phyloP scores from a whole-genome alignment of 2,888 invertebrate genomes.

The Portevinia maculata region DNA sequence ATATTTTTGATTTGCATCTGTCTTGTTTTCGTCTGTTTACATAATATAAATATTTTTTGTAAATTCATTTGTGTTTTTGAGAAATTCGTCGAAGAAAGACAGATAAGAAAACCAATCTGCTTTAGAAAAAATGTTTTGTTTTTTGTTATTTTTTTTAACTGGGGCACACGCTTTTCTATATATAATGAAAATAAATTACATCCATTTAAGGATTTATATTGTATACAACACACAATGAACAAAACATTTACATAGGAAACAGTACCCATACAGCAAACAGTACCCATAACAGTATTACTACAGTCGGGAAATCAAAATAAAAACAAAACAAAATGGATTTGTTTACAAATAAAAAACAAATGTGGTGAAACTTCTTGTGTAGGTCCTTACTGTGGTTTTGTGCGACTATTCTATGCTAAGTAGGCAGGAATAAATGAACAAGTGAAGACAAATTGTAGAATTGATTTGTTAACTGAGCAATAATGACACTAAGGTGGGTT shows the following conservation, averaged over 20 bases:
- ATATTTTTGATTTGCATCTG: slow-evolving; percentile 63
- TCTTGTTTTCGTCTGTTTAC: slow-evolving; percentile 52
- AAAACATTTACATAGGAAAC: slow-evolving; percentile 51
- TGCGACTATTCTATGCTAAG: slow-evolving; percentile 11
- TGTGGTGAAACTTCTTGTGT: slow-evolving; percentile 3
- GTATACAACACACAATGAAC: slow-evolving; percentile 44
- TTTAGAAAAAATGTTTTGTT: slow-evolving; percentile 19
- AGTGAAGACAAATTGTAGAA: slow-evolving; percentile 20
- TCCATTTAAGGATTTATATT: slow-evolving; percentile 34
- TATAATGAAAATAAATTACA: slow-evolving; percentile 67
- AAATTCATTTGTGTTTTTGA: slow-evolving; percentile 49
- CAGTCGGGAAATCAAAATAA: neutral
- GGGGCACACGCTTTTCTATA: slow-evolving; percentile 77
- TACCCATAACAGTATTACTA: neutral
- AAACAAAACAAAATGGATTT: slow-evolving; percentile 2
- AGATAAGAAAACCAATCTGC: slow-evolving; percentile 30
- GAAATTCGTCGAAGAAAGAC: slow-evolving; percentile 41
- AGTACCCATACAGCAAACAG: slow-evolving; percentile 33
- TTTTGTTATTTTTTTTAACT: slow-evolving; percentile 54
- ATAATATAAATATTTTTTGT: slow-evolving; percentile 8
- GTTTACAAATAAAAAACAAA: slow-evolving; percentile 20
- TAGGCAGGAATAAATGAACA: slow-evolving; percentile 38
- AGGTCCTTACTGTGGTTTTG: slow-evolving; percentile 2
- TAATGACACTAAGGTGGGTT: slow-evolving; percentile 1
- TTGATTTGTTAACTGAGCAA: slow-evolving; percentile 20